Conservation (phyloP, 2,113 vertebrate genomes). For the Atherinomorus stipes region DNA sequence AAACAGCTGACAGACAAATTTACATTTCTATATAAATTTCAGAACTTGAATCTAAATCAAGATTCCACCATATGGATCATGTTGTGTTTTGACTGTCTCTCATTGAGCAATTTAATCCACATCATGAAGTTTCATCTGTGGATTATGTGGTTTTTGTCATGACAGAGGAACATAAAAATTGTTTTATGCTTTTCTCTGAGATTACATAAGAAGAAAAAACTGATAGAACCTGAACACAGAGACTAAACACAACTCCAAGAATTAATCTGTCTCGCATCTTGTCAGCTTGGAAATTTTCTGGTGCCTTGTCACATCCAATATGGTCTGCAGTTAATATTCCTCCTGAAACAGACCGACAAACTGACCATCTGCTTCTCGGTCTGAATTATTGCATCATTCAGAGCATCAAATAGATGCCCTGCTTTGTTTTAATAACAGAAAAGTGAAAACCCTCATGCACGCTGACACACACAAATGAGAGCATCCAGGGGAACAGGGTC, state of each 20-base stretch:
- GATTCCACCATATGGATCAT: conserved; percentile 1
- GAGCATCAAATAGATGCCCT: conserved; percentile 33
- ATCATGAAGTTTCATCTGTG: neutral
- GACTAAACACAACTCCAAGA: conserved; percentile 27
- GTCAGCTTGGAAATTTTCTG: conserved; percentile 28
- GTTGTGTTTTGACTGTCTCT: neutral
- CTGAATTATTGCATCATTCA: conserved; percentile 47
- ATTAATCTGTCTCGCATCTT: conserved; percentile 7
- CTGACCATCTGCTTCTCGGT: conserved; percentile 40
- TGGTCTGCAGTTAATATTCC: conserved; percentile 12
- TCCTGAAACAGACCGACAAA: conserved; percentile 33
- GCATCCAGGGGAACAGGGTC: conserved; percentile 40
- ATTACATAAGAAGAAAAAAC: conserved; percentile 13
- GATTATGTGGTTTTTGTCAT: neutral
- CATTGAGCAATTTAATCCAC: neutral
- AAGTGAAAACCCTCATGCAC: conserved; percentile 12
- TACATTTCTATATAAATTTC: neutral
- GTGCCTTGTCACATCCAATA: conserved; percentile 14
- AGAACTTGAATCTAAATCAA: neutral
- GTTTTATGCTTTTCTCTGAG: conserved; percentile 5
- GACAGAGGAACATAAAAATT: conserved; percentile 9
- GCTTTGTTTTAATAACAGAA: conserved; percentile 23
- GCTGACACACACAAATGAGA: neutral
- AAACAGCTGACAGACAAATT: neutral
- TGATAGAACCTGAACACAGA: conserved; percentile 29